Evolutionary conservation across 2,888 invertebrate species (phyloP).

Genomic region (Oxyscelio sp.): DNA sequence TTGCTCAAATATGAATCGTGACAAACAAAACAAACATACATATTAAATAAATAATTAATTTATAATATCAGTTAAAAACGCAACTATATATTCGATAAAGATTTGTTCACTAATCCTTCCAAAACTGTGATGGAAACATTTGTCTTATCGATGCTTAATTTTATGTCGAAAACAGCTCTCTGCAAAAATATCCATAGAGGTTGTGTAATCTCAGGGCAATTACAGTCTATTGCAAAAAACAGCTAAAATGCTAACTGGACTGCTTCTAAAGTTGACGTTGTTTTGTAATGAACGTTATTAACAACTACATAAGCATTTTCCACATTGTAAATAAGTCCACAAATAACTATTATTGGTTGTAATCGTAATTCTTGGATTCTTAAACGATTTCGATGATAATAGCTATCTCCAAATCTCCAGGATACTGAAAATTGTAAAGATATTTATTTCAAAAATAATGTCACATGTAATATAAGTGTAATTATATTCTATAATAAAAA

Average conservation of each 20-base stretch:
- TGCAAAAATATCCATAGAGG: constrained; percentile 13
- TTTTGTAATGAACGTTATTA: constrained; percentile 11
- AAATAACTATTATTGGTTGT: no score
- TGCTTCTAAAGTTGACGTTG: neutral
- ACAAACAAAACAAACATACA: neutral
- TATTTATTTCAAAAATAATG: no score
- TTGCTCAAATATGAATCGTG: neutral
- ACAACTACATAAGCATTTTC: no score
- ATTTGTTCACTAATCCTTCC: neutral
- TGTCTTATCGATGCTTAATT: neutral
- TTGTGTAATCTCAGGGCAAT: neutral
- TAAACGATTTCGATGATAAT: no score
- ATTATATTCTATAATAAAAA: no score
- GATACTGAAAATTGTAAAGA: no score
- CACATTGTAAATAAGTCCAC: no score
- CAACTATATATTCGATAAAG: neutral
- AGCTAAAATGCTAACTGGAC: constrained; percentile 4
- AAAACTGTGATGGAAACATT: constrained; percentile 12
- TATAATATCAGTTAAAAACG: neutral
- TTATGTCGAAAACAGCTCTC: neutral
- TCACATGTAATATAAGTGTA: no score
- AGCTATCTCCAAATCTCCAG: no score
- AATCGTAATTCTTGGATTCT: no score
- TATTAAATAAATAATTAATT: neutral
- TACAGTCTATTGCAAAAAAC: constrained; percentile 14